These are phyloP conservation scores for Chrysolina oricalcia DNA, from an alignment of 2,888 invertebrate genomes.

Conservation along the genomic window DNA sequence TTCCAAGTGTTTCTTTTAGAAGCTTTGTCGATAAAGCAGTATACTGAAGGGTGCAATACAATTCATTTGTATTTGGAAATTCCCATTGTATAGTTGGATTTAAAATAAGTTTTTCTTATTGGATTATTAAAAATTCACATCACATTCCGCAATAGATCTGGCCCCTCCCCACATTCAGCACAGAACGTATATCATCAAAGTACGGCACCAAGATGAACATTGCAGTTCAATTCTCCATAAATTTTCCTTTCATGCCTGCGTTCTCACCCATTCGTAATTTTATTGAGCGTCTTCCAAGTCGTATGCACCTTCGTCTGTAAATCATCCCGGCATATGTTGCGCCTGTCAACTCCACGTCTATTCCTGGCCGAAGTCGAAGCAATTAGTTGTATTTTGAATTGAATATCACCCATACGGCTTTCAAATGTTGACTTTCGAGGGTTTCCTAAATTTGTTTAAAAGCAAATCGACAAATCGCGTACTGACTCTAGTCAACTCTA, in stretches of 20 bases:
- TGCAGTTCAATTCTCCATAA: background rate
- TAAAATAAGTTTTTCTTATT: too few relatives aligned
- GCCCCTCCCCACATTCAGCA: background rate
- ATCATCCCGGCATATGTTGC: constrained; percentile 46
- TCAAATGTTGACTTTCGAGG: constrained; percentile 4
- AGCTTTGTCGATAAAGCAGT: too few relatives aligned
- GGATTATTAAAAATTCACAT: too few relatives aligned
- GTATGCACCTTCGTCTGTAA: constrained; percentile 56
- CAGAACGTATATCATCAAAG: background rate
- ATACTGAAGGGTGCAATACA: too few relatives aligned
- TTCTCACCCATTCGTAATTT: constrained; percentile 25
- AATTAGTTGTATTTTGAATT: constrained; percentile 60
- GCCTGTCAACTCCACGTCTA: constrained; percentile 41
- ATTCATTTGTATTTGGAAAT: too few relatives aligned
- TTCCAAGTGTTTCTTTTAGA: too few relatives aligned
- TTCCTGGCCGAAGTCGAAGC: constrained; percentile 40
- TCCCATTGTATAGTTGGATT: too few relatives aligned
- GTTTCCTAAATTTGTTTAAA: background rate
- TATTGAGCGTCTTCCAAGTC: constrained; percentile 23
- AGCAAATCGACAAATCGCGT: constrained; percentile 7
- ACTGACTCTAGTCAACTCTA: too few relatives aligned
- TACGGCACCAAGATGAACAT: background rate
- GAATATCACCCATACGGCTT: constrained; percentile 44
- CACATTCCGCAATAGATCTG: background rate
- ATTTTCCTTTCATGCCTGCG: constrained; percentile 13